Conservation (phyloP, 2,888 invertebrate genomes). For the Nephrocerus scutellatus region DNA sequence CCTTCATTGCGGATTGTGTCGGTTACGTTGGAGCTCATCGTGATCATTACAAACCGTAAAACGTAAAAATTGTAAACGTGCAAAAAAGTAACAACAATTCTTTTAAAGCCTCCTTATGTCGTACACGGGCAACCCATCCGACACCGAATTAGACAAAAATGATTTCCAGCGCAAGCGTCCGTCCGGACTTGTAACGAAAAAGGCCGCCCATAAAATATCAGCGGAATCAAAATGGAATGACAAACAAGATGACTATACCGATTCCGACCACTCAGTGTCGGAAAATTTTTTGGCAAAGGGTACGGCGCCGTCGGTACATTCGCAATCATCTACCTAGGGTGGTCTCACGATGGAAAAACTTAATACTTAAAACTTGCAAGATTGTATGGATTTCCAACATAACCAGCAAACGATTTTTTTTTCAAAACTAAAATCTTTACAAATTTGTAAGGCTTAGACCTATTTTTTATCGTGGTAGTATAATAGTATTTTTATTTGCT, state of each 20-base stretch:
- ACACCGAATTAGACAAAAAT: constrained; percentile 45
- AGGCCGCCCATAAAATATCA: constrained; percentile 40
- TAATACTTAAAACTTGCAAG: no score
- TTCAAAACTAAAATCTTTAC: background rate
- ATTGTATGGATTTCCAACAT: no score
- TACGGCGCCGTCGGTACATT: constrained; percentile 20
- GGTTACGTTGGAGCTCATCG: no score
- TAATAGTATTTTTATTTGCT: no score
- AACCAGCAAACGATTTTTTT: no score
- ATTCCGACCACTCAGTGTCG: constrained; percentile 70
- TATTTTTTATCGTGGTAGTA: background rate
- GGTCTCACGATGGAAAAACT: no score
- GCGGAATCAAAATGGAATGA: constrained; percentile 42
- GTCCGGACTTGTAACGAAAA: constrained; percentile 38
- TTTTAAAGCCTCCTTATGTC: constrained; percentile 36
- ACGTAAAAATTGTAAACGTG: no score
- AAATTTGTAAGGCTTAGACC: background rate
- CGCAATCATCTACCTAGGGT: background rate
- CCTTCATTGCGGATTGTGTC: no score
- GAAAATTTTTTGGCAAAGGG: constrained; percentile 74
- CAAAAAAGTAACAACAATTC: no score
- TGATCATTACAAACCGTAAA: no score
- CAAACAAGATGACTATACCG: constrained; percentile 63
- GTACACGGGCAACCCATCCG: constrained; percentile 44
- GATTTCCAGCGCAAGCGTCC: constrained; percentile 35